These are phyloP conservation scores for Dunckerocampus dactyliophorus DNA, from an alignment of 2,113 vertebrate species.

Conservation along the genomic window DNA sequence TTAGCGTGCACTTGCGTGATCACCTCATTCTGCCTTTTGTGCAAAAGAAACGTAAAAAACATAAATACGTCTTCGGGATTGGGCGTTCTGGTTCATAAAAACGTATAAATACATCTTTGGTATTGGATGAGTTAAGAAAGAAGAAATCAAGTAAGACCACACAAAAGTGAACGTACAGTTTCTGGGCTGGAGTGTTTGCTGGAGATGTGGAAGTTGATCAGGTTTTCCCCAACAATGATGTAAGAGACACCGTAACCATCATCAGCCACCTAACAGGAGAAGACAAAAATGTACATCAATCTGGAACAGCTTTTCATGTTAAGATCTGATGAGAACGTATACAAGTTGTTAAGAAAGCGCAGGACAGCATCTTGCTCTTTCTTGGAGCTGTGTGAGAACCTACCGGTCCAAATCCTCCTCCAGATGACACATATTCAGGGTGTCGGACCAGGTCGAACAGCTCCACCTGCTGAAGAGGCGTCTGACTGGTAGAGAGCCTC, in stretches of 20 bases:
- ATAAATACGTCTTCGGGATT: too few species aligned
- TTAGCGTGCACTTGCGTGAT: too few species aligned
- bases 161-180: constrained; percentile 75
- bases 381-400: constrained; percentile 42
- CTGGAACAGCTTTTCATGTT: too few species aligned
- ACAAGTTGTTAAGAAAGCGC: too few species aligned
- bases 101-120: too few species aligned
- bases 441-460: constrained; percentile 82
- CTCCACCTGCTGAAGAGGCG: constrained; percentile 86
- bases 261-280: constrained; percentile 86
- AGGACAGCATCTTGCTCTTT: background rate
- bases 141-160: background rate
- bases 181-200: constrained; percentile 91
- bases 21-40: too few species aligned
- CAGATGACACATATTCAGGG: constrained; percentile 81
- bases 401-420: constrained; percentile 95
- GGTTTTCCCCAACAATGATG: constrained; percentile 84
- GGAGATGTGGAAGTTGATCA: constrained; percentile 93
- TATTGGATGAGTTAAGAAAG: too few species aligned
- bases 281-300: background rate
- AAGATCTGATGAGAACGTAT: too few species aligned
- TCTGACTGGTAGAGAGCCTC: constrained; percentile 96
- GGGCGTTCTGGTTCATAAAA: too few species aligned
- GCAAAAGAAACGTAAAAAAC: too few species aligned
- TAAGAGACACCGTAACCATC: constrained; percentile 98